Evolutionary conservation across 2,797 vertebrate species (phyloP), one percentile per base, ranked within the genome.

Genomic region (Heterohyrax brucei): DNA sequence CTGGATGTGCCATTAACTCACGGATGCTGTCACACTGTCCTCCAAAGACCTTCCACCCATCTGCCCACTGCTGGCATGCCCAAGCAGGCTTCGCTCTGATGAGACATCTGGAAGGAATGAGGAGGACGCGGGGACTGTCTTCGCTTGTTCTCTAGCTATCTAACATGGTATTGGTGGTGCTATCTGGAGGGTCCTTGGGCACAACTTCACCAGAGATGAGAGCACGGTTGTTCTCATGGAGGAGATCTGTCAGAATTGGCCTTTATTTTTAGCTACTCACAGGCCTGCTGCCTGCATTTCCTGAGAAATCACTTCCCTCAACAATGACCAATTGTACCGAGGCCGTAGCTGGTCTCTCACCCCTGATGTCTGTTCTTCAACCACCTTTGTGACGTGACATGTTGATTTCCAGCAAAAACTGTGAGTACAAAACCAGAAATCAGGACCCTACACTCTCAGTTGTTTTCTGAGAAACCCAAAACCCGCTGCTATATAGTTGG

Each of bases 241-340:
- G 75, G 73, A 92, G 68, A 61, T 93, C 92, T 96, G 92, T 84
- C 93, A 81, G 91, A 48, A 87, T 30, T n/a, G 2, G 1, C 72
- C 72, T 88, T 88, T 92, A 93, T 93, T 90, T 92, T 86, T 95
- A 95, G 87, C 44, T 79, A 82, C 50, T 22, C 44, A 14, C 66
- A 64, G 81, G 88, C 70, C 68, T 0, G 1, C 39, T 86, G 48
- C 39, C 66, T 90, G 53, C 46, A 39, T 81, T 95, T 95, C 53
- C 68, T 72, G 73, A 78, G 81, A 84, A 92, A 59, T 70, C 66
- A 81, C 89, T 95, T 97, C 91, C 87, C 78, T 90, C 81, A 56
- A 61, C 70, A 87, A 30, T 92, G 89, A 92, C 70, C 94, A 78
- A 73, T 90, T 96, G 75, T 59, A 48, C 84, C 93, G 89, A 82